These are phyloP conservation scores for Eilema depressum DNA, from an alignment of 2,888 invertebrate species.

Conservation along the genomic window DNA sequence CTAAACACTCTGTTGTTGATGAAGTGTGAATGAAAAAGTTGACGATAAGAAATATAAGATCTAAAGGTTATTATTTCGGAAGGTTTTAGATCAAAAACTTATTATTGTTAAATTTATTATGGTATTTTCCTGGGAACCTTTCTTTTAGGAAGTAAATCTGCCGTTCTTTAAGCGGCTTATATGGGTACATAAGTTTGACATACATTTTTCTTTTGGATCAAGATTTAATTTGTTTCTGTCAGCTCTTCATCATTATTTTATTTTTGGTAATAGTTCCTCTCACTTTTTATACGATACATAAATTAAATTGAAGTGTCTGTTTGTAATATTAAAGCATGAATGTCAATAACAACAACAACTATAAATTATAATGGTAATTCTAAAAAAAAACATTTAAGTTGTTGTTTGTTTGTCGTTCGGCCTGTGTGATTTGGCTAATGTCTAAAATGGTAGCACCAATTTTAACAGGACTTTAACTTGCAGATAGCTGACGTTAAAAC, in stretches of 20 bases:
- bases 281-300: too few relatives aligned
- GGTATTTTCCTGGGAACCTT: not conserved
- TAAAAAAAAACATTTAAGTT: too few relatives aligned
- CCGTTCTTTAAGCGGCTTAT: not conserved
- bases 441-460: too few relatives aligned
- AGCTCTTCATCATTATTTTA: not conserved
- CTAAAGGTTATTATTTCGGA: not conserved
- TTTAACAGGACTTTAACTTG: too few relatives aligned
- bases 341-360: too few relatives aligned
- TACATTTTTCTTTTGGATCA: not conserved
- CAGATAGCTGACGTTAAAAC: too few relatives aligned
- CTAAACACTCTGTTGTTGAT: not conserved
- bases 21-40: slow-evolving; percentile 8
- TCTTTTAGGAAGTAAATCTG: not conserved
- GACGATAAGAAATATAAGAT: slow-evolving; percentile 7
- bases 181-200: not conserved
- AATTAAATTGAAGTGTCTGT: too few relatives aligned
- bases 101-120: slow-evolving; percentile 8
- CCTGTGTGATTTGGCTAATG: too few relatives aligned
- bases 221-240: not conserved
- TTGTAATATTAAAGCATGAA: too few relatives aligned
- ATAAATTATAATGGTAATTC: too few relatives aligned
- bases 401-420: too few relatives aligned
- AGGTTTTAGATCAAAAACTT: slow-evolving; percentile 9
- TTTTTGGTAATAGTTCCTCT: too few relatives aligned